Evolutionary conservation across 2,797 vertebrate genomes (phyloP), one percentile per base, ranked within the genome.

Genomic region (Alauda arvensis): DNA sequence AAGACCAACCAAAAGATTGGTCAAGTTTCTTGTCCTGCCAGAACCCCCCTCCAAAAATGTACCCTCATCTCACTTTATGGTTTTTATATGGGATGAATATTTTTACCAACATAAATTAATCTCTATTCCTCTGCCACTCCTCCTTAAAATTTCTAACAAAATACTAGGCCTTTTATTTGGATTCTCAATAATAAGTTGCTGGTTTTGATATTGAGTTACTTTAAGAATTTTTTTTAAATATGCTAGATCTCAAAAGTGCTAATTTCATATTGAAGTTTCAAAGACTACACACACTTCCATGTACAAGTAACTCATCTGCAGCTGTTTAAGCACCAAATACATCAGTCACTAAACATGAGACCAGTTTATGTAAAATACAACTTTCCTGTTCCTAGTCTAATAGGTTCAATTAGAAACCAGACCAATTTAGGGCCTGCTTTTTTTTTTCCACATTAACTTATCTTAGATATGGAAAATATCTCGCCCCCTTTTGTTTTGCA

Each of bases 1-100:
- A 48, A 63, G 21, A 51, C 0, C 28, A 2, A 24, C 1, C 0
- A 1, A 61, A 57, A 33, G 14, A 43, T 2, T 19, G 18, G 46
- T 25, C 12, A 31, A 14, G 18, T 37, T 76, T 56, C 66, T 39
- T 62, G 20, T 15, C 26, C 9, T 53, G n/a, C 29, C 65, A 76
- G 43, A 84, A 17, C 0, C 3, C 9, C 11, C 12, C 4, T 33
- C 3, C 21, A 29, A 45, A 79, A 69, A 14, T 4, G 13, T 6
- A 34, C 23, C 40, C 40, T 29, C 31, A 34, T 16, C 51, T 76
- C 60, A 53, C 37, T 43, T 39, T 2, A 31, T 5, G 25, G 10
- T 71, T 68, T 53, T 68, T 52, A 29, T 5, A 10, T 1, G 3
- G 6, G 20, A 20, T 19, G 29, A 60, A 18, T 60, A 40, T 24